Conservation (phyloP, 2,888 invertebrate genomes). For the Clostera curtula region DNA sequence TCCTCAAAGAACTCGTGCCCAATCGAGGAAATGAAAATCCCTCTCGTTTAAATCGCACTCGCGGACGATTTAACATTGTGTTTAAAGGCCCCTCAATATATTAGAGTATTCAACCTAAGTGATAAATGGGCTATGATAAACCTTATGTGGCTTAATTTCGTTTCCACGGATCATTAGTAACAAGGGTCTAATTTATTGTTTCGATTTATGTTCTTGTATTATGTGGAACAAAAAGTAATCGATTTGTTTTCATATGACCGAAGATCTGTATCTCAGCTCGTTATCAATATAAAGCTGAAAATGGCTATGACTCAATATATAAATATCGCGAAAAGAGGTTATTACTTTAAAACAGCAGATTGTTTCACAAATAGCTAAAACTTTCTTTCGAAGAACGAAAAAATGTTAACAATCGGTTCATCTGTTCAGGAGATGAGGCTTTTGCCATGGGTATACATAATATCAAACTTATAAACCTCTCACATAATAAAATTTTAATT, state of each 20-base stretch:
- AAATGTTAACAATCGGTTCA: too few relatives aligned
- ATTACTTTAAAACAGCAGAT: too few relatives aligned
- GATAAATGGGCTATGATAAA: conserved; percentile 1
- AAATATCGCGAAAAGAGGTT: too few relatives aligned
- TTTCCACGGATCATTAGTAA: background rate
- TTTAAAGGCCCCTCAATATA: conserved; percentile 15
- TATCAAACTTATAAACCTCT: too few relatives aligned
- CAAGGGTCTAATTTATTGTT: background rate
- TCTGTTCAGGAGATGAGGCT: too few relatives aligned
- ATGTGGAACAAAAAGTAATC: conserved; percentile 8
- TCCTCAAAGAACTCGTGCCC: conserved; percentile 42
- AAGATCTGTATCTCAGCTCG: too few relatives aligned
- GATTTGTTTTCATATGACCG: conserved; percentile 7
- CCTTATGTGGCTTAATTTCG: background rate
- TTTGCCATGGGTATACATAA: too few relatives aligned
- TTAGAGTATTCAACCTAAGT: conserved; percentile 4
- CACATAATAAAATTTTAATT: too few relatives aligned
- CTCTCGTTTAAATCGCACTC: conserved; percentile 50
- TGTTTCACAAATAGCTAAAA: too few relatives aligned
- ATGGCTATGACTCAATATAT: too few relatives aligned
- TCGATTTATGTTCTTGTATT: conserved; percentile 5
- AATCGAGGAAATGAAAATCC: conserved; percentile 53
- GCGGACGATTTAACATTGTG: conserved; percentile 35
- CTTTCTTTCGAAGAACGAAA: too few relatives aligned
- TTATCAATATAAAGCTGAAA: too few relatives aligned